These are phyloP conservation scores for Cottus gobio DNA, from an alignment of 2,113 vertebrate genomes.

Conservation along the genomic window DNA sequence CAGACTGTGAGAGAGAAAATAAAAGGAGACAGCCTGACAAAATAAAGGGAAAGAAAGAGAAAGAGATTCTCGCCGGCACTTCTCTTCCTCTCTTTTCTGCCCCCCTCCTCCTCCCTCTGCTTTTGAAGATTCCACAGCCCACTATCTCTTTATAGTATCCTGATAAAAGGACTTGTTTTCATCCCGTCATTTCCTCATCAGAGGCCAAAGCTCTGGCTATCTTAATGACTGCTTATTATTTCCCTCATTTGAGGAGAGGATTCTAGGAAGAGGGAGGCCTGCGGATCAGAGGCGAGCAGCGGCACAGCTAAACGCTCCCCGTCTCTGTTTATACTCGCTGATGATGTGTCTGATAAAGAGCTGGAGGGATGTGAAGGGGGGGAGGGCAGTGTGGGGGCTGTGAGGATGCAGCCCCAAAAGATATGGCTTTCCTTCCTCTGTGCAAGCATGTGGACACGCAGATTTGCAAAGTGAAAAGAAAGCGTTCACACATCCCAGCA, in stretches of 20 bases:
- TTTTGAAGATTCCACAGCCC: constrained; percentile 63
- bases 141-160: constrained; percentile 67
- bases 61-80: constrained; percentile 21
- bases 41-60: constrained; percentile 50
- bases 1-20: constrained; percentile 56
- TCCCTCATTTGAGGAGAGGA: constrained; percentile 60
- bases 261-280: constrained; percentile 70
- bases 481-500: constrained; percentile 34
- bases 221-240: constrained; percentile 73
- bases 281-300: constrained; percentile 75
- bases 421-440: constrained; percentile 80
- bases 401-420: constrained; percentile 70
- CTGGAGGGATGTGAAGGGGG: constrained; percentile 43
- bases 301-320: constrained; percentile 66
- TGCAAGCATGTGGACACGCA: constrained; percentile 38
- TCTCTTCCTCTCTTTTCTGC: constrained; percentile 18
- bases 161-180: constrained; percentile 70
- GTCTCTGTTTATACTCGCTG: constrained; percentile 77
- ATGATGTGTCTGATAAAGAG: constrained; percentile 75
- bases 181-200: constrained; percentile 72
- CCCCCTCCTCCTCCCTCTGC: constrained; percentile 17
- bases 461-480: constrained; percentile 48
- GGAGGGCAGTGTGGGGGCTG: neutral
- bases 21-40: constrained; percentile 56
- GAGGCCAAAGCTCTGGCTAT: constrained; percentile 69